Base-by-base conservation (phyloP, 2,888 invertebrate species). In the Tachina lurida region DNA sequence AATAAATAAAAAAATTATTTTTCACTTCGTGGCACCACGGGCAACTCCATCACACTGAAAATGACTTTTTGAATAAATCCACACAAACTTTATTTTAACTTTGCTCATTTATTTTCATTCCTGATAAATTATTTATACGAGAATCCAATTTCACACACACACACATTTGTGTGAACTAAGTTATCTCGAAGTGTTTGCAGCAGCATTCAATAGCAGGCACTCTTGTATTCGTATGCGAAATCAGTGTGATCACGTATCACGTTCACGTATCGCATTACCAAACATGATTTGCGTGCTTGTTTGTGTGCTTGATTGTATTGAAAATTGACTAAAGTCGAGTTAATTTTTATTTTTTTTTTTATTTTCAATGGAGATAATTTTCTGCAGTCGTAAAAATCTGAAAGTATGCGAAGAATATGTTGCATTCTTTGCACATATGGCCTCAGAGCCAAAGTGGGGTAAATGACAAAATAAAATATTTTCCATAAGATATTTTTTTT, bases 231-330 rank as follows among this genome's bases (percentile, higher is more conserved):
- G 19, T 3, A 43, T 19, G 2, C 12, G 49, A 74, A 74, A 80
- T 80, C 73, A 80, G 60, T 67, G 73, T 58, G 60, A 60, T 74
- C 80, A 80, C 73, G 73, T 80, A 63, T 54, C 65, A 58, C 63
- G n/a, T 65, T 56, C 79, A 73, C 79, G 71, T 80, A 73, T 80
- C 73, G 49, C 58, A 80, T 80, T 80, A 80, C 49, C 17, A 65
- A 58, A 19, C 58, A 80, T 49, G 43, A 65, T 39, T 22, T 65
- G 58, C 49, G 58, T 56, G 65, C 56, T 31, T 58, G 49, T 31
- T 31, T 31, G 22, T 67, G 63, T 49, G 58, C 60, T 31, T 58
- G 67, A 41, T 31, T 65, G 49, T 41, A 47, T 63, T 79, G 45
- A 13, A 80, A 73, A 74, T 67, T 80, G 22, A 10, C 60, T 63